These are phyloP conservation scores for Acanthis flammea DNA, from an alignment of 2,797 vertebrate species.

Conservation along the genomic window DNA sequence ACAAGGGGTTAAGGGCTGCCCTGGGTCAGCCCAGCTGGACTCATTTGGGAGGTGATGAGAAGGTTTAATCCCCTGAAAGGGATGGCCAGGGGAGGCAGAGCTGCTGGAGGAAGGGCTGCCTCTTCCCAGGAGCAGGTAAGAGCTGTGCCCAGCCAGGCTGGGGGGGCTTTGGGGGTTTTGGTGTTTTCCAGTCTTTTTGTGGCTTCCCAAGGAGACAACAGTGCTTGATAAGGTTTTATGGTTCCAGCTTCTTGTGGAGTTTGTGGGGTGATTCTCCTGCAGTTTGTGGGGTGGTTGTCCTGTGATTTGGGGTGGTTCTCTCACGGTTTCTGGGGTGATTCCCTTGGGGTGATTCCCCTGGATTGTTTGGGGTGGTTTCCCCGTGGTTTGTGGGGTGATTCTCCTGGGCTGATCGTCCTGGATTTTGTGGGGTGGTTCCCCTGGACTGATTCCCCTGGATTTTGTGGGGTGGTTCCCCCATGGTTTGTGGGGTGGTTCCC, in stretches of 20 bases:
- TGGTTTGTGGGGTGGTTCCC: too few relatives aligned
- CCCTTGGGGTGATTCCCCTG: background rate
- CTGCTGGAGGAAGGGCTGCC: background rate
- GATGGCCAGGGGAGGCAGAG: background rate
- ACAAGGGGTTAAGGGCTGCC: background rate
- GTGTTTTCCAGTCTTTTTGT: fast-evolving
- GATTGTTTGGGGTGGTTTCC: too few relatives aligned
- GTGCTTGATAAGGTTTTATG: background rate
- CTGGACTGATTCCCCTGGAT: too few relatives aligned
- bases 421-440: too few relatives aligned
- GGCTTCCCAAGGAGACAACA: background rate
- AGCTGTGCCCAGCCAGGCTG: fast-evolving
- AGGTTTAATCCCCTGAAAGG: background rate
- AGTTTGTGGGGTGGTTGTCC: fast-evolving
- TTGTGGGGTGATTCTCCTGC: fast-evolving
- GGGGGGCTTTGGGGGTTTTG: fast-evolving
- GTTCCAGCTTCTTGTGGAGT: background rate
- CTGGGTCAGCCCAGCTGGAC: background rate
- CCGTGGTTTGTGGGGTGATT: too few relatives aligned
- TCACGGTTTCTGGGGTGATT: fast-evolving
- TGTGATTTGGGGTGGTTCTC: fast-evolving
- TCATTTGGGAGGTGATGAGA: background rate
- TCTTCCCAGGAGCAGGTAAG: background rate
- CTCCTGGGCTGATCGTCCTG: too few relatives aligned
- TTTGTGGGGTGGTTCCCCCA: too few relatives aligned